Conservation (phyloP, 2,888 invertebrate genomes). For the Scaptomyza flava region DNA sequence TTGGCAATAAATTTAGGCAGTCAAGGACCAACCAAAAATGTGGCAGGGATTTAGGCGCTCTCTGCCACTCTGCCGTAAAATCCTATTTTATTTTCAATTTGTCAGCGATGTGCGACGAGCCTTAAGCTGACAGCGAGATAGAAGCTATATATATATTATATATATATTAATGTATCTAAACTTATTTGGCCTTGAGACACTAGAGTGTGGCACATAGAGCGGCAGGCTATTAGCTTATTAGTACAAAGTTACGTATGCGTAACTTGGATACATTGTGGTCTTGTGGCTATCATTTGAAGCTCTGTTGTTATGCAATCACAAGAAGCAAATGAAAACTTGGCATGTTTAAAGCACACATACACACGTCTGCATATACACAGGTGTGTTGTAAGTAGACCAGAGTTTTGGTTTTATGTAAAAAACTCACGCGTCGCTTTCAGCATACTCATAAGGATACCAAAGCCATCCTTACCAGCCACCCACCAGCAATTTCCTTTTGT, state of each 20-base stretch:
- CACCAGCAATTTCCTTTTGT: constrained; percentile 23
- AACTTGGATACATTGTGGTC: constrained; percentile 43
- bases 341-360: constrained; percentile 45
- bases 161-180: constrained; percentile 11
- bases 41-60: constrained; percentile 52
- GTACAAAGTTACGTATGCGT: constrained; percentile 66
- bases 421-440: constrained; percentile 29
- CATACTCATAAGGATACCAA: constrained; percentile 12
- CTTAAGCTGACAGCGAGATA: constrained; percentile 49
- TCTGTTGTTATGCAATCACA: neutral
- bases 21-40: constrained; percentile 37
- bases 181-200: constrained; percentile 20
- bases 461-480: constrained; percentile 10
- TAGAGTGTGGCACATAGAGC: neutral
- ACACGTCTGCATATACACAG: neutral
- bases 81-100: constrained; percentile 77
- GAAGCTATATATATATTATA: constrained; percentile 14
- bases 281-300: neutral
- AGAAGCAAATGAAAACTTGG: constrained; percentile 64
- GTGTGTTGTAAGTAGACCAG: constrained; percentile 34
- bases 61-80: constrained; percentile 66
- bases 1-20: constrained; percentile 52
- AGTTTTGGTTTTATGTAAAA: constrained; percentile 34
- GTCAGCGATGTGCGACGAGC: constrained; percentile 47
- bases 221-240: constrained; percentile 69